A percentile compares a stretch with the other conserved stretches of the same genome.
Evolutionary conservation across 1,140 invertebrate genomes (phyloP).

Genomic region (Cherax destructor): DNA sequence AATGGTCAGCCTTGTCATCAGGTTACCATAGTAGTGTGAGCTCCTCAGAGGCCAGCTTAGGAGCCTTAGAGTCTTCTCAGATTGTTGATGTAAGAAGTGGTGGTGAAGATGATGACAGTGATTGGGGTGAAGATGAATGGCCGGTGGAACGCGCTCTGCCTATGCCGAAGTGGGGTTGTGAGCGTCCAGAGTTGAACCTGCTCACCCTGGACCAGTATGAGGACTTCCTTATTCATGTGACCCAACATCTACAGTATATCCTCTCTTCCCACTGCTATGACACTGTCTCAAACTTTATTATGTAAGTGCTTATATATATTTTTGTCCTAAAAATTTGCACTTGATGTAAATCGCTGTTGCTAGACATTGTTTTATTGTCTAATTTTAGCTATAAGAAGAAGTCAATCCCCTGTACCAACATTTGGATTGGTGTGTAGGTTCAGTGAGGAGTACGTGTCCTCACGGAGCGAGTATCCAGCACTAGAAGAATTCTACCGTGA

Average conservation of each 20-base stretch:
- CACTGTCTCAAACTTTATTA: slow-evolving; percentile 67
- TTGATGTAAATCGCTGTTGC: too few species aligned
- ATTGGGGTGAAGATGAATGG: slow-evolving; percentile 77
- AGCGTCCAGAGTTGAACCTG: slow-evolving; percentile 84
- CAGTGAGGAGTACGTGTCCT: background rate
- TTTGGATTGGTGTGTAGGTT: background rate
- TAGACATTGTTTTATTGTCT: too few species aligned
- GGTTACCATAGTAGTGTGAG: slow-evolving; percentile 39
- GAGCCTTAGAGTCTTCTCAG: slow-evolving; percentile 10
- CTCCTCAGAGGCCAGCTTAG: background rate
- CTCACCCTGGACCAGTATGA: slow-evolving; percentile 91
- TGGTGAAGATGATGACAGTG: slow-evolving; percentile 54
- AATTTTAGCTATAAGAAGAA: too few species aligned
- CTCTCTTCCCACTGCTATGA: slow-evolving; percentile 71
- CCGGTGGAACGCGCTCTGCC: slow-evolving; percentile 82
- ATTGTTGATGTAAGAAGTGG: slow-evolving; percentile 15
- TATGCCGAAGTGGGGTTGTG: slow-evolving; percentile 81
- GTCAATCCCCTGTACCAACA: background rate
- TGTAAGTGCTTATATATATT: slow-evolving; percentile 19
- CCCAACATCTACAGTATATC: slow-evolving; percentile 33
- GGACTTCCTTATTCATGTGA: slow-evolving; percentile 74
- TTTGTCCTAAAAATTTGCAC: too few species aligned
- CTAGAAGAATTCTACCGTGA: slow-evolving; percentile 81
- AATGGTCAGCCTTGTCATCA: slow-evolving; percentile 40
- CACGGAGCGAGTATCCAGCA: slow-evolving; percentile 78